Percentiles rank a stretch among this genome's conserved stretches.
Evolutionary conservation across 2,888 invertebrate genomes (phyloP).

Genomic region (Himalopsyche anomala): DNA sequence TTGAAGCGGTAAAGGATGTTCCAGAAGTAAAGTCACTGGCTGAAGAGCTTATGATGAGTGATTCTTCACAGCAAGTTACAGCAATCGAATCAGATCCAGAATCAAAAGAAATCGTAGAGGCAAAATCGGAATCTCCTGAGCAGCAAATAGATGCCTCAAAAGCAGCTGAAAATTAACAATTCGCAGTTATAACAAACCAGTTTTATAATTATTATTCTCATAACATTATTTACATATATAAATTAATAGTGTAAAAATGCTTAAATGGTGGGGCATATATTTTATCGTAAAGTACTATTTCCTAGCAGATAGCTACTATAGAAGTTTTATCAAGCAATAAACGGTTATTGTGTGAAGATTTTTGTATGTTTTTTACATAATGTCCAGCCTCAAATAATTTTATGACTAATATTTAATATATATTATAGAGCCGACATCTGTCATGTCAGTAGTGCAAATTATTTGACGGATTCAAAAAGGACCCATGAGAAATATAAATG

Average conservation of each 20-base stretch:
- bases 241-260: slow-evolving; percentile 28
- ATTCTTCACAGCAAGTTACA: slow-evolving; percentile 28
- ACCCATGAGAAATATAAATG: too few relatives aligned
- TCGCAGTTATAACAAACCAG: neutral
- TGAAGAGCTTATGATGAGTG: slow-evolving; percentile 30
- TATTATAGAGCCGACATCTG: too few relatives aligned
- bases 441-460: too few relatives aligned
- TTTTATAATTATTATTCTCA: slow-evolving; percentile 14
- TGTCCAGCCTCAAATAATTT: slow-evolving; percentile 6
- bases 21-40: neutral
- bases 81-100: slow-evolving; percentile 10
- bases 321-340: neutral
- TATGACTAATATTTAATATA: neutral
- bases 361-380: slow-evolving; percentile 38
- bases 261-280: slow-evolving; percentile 38
- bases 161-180: slow-evolving; percentile 16
- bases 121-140: neutral
- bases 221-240: neutral
- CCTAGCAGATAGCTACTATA: slow-evolving; percentile 1
- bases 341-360: slow-evolving; percentile 16
- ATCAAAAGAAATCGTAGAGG: neutral
- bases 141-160: neutral
- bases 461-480: too few relatives aligned
- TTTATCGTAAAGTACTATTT: slow-evolving; percentile 18
- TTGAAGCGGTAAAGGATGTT: neutral